These are phyloP conservation scores for Hemistola chrysoprasaria DNA, from an alignment of 2,888 invertebrate genomes.

Conservation along the genomic window DNA sequence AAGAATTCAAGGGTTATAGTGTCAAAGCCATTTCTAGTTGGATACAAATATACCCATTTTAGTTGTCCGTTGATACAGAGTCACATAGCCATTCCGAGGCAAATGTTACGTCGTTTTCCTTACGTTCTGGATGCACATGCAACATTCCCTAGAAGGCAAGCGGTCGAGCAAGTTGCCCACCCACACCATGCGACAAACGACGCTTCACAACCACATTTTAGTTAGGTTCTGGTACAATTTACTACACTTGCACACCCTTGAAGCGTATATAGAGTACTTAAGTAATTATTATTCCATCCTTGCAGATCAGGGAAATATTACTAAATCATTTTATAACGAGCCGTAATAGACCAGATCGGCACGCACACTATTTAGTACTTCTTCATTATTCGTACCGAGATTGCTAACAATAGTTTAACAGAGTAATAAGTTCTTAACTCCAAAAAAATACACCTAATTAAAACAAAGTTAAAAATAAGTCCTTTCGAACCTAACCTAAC, in stretches of 20 bases:
- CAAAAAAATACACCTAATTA: too few species aligned
- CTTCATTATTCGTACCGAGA: too few species aligned
- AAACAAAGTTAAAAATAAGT: too few species aligned
- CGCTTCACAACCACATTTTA: conserved; percentile 17
- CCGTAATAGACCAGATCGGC: too few species aligned
- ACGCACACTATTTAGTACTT: too few species aligned
- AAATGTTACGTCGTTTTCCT: conserved; percentile 47
- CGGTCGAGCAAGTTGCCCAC: conserved; percentile 58
- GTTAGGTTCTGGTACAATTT: conserved; percentile 30
- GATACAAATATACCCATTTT: conserved; percentile 13
- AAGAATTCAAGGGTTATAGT: not conserved
- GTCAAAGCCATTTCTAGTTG: conserved; percentile 8
- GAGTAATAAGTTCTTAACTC: too few species aligned
- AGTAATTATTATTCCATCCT: not conserved
- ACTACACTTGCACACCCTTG: conserved; percentile 51
- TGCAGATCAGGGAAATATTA: too few species aligned
- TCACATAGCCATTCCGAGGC: conserved; percentile 4
- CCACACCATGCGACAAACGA: conserved; percentile 38
- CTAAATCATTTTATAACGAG: too few species aligned
- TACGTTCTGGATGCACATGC: conserved; percentile 57
- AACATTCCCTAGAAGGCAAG: conserved; percentile 75
- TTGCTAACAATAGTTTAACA: too few species aligned
- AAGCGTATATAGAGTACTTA: conserved; percentile 38
- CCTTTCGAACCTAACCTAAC: too few species aligned
- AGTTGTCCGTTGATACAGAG: conserved; percentile 11